Percentiles rank a stretch among this genome's conserved stretches.
Evolutionary conservation across 2,888 invertebrate genomes (phyloP).

Genomic region (Lepidonotus clava): DNA sequence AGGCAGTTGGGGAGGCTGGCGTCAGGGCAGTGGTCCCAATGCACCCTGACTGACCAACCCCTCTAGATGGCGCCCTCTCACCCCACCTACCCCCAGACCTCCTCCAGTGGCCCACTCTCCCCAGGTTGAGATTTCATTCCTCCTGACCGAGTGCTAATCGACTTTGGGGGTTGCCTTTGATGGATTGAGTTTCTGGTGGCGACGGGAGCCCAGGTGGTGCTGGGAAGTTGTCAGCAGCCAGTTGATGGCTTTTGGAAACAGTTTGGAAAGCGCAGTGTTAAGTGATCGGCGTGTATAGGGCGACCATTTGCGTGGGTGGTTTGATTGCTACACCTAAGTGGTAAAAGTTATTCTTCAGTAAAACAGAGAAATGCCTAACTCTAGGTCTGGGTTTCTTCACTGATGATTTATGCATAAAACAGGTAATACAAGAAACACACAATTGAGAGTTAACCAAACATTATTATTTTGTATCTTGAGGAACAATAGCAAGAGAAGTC

Average conservation of each 20-base stretch:
- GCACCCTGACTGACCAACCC: background rate
- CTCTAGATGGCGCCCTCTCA: background rate
- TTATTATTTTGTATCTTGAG: too few relatives aligned
- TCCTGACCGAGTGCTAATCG: constrained; percentile 20
- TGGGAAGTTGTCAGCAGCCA: constrained; percentile 22
- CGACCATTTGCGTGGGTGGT: too few relatives aligned
- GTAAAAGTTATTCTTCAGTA: too few relatives aligned
- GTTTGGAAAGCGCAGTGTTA: constrained; percentile 14
- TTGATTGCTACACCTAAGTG: too few relatives aligned
- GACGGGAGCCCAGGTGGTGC: constrained; percentile 20
- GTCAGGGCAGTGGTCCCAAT: background rate
- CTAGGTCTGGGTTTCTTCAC: too few relatives aligned
- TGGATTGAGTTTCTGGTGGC: constrained; percentile 23
- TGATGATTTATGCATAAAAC: too few relatives aligned
- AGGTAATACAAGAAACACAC: too few relatives aligned
- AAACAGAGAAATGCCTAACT: too few relatives aligned
- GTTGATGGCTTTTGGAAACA: constrained; percentile 29
- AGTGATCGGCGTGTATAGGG: too few relatives aligned
- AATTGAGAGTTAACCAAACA: too few relatives aligned
- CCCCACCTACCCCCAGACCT: background rate
- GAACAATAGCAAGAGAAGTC: too few relatives aligned
- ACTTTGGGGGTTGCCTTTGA: constrained; percentile 28
- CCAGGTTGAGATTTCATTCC: constrained; percentile 37
- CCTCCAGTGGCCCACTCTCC: background rate
- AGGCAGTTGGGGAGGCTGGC: background rate